phyloP scores from a whole-genome alignment of 2,113 vertebrate species.

The Eublepharis macularius region DNA sequence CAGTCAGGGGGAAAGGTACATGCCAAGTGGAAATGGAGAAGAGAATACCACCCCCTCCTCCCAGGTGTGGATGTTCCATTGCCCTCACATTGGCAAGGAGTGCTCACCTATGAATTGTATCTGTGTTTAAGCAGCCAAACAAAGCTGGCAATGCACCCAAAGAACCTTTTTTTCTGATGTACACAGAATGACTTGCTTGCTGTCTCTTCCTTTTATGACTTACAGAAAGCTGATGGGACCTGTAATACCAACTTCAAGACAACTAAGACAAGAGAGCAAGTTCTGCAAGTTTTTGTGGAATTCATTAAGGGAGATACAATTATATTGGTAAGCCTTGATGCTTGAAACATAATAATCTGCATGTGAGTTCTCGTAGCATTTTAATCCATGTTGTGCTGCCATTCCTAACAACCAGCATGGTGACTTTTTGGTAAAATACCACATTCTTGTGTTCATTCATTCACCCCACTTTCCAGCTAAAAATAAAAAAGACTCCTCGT shows the following conservation, averaged over 20 bases:
- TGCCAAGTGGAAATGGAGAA: too few species aligned
- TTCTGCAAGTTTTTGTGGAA: conserved; percentile 86
- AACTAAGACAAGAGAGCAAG: conserved; percentile 86
- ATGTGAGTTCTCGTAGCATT: neutral
- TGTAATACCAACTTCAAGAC: conserved; percentile 98
- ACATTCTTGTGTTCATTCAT: neutral
- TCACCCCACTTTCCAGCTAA: too few species aligned
- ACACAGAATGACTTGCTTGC: neutral
- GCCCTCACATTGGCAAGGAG: too few species aligned
- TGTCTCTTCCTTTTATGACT: conserved; percentile 23
- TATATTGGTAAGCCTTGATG: conserved; percentile 82
- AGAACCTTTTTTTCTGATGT: neutral
- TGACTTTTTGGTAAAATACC: too few species aligned
- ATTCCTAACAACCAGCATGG: neutral
- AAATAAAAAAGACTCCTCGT: too few species aligned
- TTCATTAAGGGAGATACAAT: conserved; percentile 86
- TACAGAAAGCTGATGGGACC: conserved; percentile 89
- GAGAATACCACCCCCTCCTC: too few species aligned
- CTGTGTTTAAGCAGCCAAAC: neutral
- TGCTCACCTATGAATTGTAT: too few species aligned
- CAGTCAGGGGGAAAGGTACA: too few species aligned
- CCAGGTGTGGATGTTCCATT: too few species aligned
- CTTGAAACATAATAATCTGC: neutral
- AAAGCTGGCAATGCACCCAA: neutral
- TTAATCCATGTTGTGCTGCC: neutral